Percentiles rank a stretch among this genome's conserved stretches.
Conservation (phyloP, 1,140 invertebrate species). For the Homarus americanus region DNA sequence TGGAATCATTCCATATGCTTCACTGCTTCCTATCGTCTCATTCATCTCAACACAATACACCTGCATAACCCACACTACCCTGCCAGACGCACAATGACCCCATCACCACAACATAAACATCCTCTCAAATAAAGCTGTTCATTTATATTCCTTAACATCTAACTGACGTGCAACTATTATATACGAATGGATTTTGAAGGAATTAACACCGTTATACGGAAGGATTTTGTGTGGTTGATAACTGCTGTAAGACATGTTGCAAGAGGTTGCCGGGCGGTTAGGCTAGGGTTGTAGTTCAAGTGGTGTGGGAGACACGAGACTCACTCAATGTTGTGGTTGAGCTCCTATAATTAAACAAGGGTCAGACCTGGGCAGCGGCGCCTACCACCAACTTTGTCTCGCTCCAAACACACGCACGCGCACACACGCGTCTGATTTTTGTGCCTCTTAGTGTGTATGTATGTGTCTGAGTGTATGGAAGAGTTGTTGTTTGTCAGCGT, state of each 20-base stretch:
- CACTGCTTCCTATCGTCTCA: not conserved
- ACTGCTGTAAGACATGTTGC: conserved; percentile 37
- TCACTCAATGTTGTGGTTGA: conserved; percentile 24
- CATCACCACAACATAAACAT: not conserved
- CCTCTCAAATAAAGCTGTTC: not conserved
- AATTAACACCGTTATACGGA: not conserved
- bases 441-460: too few species aligned
- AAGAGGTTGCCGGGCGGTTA: not conserved
- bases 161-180: not conserved
- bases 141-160: not conserved
- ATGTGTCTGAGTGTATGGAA: too few species aligned
- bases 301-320: conserved; percentile 21
- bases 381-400: too few species aligned
- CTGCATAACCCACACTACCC: conserved; percentile 35
- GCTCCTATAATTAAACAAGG: not conserved
- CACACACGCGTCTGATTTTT: too few species aligned
- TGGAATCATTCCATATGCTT: not conserved
- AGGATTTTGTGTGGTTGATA: not conserved
- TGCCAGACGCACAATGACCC: conserved; percentile 38
- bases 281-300: not conserved
- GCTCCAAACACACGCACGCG: too few species aligned
- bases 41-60: conserved; percentile 45
- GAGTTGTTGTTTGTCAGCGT: too few species aligned
- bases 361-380: not conserved
- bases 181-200: not conserved